Percentiles rank a stretch among this genome's conserved stretches.
Evolutionary conservation across 1,140 invertebrate genomes (phyloP).

Genomic region (Aphelenchoides avenae): DNA sequence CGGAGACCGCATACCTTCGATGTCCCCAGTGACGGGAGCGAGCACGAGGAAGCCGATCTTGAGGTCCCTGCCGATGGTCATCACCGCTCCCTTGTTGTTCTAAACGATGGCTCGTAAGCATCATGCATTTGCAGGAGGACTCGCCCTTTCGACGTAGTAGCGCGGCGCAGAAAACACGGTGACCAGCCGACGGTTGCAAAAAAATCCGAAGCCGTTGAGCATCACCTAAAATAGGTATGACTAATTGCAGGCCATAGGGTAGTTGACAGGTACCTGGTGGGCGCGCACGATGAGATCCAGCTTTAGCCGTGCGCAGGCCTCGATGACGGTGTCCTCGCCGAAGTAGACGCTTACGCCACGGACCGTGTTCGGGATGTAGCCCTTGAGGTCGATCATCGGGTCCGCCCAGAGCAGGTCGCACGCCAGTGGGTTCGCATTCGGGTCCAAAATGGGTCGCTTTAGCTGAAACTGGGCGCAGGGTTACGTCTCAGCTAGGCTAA

Average conservation of each 20-base stretch:
- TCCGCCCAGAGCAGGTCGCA: constrained; percentile 64
- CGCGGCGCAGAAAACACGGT: constrained; percentile 39
- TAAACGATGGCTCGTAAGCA: background rate
- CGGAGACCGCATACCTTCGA: too few relatives aligned
- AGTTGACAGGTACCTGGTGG: constrained; percentile 63
- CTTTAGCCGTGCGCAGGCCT: constrained; percentile 15
- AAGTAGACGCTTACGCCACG: constrained; percentile 33
- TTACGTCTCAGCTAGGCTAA: background rate
- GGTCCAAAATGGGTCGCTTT: constrained; percentile 25
- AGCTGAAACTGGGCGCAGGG: background rate
- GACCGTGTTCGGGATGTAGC: constrained; percentile 52
- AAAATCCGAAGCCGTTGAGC: constrained; percentile 28
- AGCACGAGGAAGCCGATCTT: too few relatives aligned
- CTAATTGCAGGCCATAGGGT: too few relatives aligned
- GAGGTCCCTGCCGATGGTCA: too few relatives aligned
- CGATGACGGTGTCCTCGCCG: constrained; percentile 35
- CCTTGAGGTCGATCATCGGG: constrained; percentile 57
- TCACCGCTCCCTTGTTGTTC: constrained; percentile 24
- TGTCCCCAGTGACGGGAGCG: too few relatives aligned
- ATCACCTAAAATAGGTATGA: constrained; percentile 51
- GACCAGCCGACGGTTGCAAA: constrained; percentile 23
- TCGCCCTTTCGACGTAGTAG: constrained; percentile 28
- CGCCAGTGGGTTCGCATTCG: constrained; percentile 1
- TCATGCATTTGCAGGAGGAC: background rate
- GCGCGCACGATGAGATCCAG: constrained; percentile 37